Evolutionary conservation across 2,888 invertebrate species (phyloP), one percentile per base, ranked within the genome.

Genomic region (Oxycera nigricornis): DNA sequence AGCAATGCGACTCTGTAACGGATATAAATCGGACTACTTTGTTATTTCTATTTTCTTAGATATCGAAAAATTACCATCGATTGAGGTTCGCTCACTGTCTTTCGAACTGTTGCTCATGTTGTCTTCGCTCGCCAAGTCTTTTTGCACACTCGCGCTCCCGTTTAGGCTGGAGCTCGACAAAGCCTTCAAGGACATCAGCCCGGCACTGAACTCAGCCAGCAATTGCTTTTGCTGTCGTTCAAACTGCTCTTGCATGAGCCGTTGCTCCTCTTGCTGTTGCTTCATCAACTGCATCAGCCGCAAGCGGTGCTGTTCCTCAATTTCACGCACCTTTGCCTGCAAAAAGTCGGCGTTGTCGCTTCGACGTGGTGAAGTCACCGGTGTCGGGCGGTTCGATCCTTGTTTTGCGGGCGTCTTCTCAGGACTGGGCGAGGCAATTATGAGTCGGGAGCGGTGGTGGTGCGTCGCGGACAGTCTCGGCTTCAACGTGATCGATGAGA

Each of bases 261-360:
- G 82, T 79, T 91, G 91, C 80, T 92, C 91, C 62, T 86, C 86
- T 75, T 89, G 88, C 80, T 92, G 91, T 73, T 90, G 88, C 39
- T 88, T 87, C 2, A 91, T 86, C 68, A 92, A 82, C 72, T 87
- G 88, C 0, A 87, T 84, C 87, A 92, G 89, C 81, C 91, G 89
- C 46, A 87, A 83, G 6, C 90, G 87, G 80, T 93, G 92, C 77
- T 91, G 89, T 39, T 88, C 88, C 79, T 91, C 89, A 76, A 91
- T 81, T 35, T 88, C 88, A 79, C 91, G 89, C 76, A 91, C 81
- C 30, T 81, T 80, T 17, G 78, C 78, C 11, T 61, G 1, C 2
- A 74, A 46, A 4, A 41, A 31, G 6, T 39, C 41, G 41, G 50
- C 46, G 9, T 65, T 55, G 20, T 17, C 55, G 17, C 24, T 20